Percentiles rank a stretch among this genome's conserved stretches.
phyloP scores from a whole-genome alignment of 2,797 vertebrate genomes.

The Hybognathus amarus region DNA sequence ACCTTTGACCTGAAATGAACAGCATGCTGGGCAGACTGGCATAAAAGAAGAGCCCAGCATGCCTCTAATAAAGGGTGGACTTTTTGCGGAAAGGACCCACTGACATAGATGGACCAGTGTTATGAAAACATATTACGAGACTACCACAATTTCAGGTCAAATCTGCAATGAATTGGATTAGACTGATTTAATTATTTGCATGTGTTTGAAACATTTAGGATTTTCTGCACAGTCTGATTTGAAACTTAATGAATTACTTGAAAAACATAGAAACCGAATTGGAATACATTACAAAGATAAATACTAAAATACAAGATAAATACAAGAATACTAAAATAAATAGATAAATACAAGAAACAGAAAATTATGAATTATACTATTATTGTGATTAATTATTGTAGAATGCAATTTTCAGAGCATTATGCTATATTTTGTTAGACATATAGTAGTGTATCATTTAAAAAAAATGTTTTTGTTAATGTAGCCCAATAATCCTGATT shows the following conservation, averaged over 20 bases:
- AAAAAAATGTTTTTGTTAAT: neutral
- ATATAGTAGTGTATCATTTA: neutral
- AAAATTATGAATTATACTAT: neutral
- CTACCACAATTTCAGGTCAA: slow-evolving; percentile 36
- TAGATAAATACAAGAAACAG: too few species aligned
- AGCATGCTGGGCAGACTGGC: slow-evolving; percentile 52
- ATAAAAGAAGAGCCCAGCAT: slow-evolving; percentile 47
- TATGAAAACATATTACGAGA: slow-evolving; percentile 57
- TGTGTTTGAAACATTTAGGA: neutral
- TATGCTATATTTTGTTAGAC: neutral
- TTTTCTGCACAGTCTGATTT: neutral
- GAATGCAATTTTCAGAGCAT: neutral
- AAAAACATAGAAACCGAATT: neutral
- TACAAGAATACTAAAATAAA: too few species aligned
- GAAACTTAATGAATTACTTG: neutral
- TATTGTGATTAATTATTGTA: neutral
- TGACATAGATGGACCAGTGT: slow-evolving; percentile 56
- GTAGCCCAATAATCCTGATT: neutral
- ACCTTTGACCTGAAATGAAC: slow-evolving; percentile 63
- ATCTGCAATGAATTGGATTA: slow-evolving; percentile 2
- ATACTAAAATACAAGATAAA: too few species aligned
- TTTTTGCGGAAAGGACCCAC: slow-evolving; percentile 53
- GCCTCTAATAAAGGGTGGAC: slow-evolving; percentile 40
- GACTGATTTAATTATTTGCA: slow-evolving; percentile 8
- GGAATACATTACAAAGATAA: neutral